phyloP scores from a whole-genome alignment of 2,888 invertebrate genomes.

The Peribatodes rhomboidaria region DNA sequence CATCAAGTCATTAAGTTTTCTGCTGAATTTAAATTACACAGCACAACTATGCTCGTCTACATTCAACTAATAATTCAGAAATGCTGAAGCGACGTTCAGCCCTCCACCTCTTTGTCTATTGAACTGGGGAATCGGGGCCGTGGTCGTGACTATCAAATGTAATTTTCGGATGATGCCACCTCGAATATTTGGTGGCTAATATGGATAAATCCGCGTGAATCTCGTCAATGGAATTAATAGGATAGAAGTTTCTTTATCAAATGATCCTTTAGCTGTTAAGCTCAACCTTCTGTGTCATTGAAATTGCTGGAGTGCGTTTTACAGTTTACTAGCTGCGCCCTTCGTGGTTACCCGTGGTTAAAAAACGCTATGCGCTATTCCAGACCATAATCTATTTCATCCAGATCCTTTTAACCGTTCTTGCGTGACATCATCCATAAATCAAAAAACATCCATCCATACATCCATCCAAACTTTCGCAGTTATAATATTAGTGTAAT shows the following conservation, averaged over 20 bases:
- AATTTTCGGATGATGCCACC: slow-evolving; percentile 33
- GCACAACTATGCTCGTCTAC: too few relatives aligned
- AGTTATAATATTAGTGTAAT: too few relatives aligned
- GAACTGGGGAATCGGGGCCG: slow-evolving; percentile 28
- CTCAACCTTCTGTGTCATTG: slow-evolving; percentile 33
- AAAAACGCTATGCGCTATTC: too few relatives aligned
- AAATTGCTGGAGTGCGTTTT: slow-evolving; percentile 4
- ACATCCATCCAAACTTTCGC: too few relatives aligned
- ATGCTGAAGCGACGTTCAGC: not conserved
- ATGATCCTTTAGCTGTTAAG: slow-evolving; percentile 16
- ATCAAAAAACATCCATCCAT: too few relatives aligned
- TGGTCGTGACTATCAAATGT: slow-evolving; percentile 38
- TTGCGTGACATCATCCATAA: too few relatives aligned
- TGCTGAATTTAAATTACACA: too few relatives aligned
- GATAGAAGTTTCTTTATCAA: slow-evolving; percentile 27
- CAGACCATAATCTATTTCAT: too few relatives aligned
- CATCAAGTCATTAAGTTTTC: too few relatives aligned
- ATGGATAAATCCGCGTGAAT: slow-evolving; percentile 30
- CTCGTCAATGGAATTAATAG: slow-evolving; percentile 34
- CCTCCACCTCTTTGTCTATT: slow-evolving; percentile 19
- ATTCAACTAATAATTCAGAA: not conserved
- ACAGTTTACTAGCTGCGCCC: slow-evolving; percentile 1
- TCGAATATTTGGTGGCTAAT: slow-evolving; percentile 37
- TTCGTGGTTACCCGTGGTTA: too few relatives aligned
- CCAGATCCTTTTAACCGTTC: too few relatives aligned